A percentile compares a stretch with the other conserved stretches of the same genome.
Evolutionary conservation across 2,797 vertebrate species (phyloP).

Genomic region (Phaenicophaeus curvirostris): DNA sequence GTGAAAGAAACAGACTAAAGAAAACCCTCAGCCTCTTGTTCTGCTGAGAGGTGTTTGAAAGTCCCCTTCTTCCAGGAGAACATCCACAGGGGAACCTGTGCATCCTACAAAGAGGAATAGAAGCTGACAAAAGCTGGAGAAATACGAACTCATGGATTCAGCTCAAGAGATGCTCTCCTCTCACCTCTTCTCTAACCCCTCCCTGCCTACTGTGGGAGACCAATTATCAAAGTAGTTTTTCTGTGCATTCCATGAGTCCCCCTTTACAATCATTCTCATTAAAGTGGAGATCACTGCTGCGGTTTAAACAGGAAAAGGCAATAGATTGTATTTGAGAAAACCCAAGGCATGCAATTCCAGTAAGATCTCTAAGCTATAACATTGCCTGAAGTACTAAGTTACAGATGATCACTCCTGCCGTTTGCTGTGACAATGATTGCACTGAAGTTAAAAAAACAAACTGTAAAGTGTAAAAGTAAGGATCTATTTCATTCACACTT

Average conservation of each 20-base stretch:
- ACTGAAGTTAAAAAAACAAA: not conserved
- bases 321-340: not conserved
- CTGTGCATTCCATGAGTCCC: not conserved
- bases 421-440: not conserved
- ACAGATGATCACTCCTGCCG: not conserved
- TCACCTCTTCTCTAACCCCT: not conserved
- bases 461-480: not conserved
- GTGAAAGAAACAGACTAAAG: not conserved
- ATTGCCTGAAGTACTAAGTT: not conserved
- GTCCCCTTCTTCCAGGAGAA: not conserved
- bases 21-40: not conserved
- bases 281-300: not conserved
- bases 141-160: not conserved
- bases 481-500: not conserved
- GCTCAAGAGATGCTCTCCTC: not conserved
- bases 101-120: not conserved
- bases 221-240: not conserved
- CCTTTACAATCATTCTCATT: not conserved
- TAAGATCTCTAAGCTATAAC: not conserved
- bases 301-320: not conserved
- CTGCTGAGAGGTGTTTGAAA: not conserved
- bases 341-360: not conserved
- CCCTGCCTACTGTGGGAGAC: not conserved
- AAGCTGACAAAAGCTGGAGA: not conserved
- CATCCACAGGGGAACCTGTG: not conserved